Evolutionary conservation across 2,888 invertebrate genomes (phyloP).

Genomic region (Eustalomyia histrio): DNA sequence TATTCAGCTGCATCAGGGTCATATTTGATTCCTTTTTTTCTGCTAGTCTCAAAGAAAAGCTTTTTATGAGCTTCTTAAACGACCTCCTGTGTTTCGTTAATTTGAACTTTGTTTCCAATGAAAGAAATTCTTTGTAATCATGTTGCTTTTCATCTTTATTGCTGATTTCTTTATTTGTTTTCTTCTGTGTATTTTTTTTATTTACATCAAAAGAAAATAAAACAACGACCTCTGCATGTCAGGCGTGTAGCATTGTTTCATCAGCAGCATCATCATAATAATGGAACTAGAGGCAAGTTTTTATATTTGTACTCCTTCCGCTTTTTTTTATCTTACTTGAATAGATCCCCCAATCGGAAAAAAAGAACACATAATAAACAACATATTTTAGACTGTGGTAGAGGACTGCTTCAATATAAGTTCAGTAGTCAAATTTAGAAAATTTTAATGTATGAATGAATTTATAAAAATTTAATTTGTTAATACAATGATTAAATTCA

Average conservation of each 20-base stretch:
- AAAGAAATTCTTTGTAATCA: neutral
- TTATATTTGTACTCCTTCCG: neutral
- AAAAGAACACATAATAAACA: too few species aligned
- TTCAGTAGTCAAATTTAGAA: too few species aligned
- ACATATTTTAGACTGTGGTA: too few species aligned
- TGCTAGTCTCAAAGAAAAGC: neutral
- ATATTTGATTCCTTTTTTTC: neutral
- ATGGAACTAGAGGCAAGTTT: neutral
- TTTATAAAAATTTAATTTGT: too few species aligned
- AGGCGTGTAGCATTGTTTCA: neutral
- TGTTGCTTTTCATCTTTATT: constrained; percentile 13
- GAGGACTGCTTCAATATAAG: too few species aligned
- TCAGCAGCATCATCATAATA: neutral
- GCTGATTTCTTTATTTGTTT: neutral
- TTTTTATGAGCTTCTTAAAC: constrained; percentile 5
- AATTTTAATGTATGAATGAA: too few species aligned
- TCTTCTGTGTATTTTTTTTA: too few species aligned
- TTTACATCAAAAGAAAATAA: constrained; percentile 2
- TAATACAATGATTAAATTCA: too few species aligned
- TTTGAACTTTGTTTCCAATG: constrained; percentile 13
- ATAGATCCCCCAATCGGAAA: neutral
- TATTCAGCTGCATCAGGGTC: constrained; percentile 7
- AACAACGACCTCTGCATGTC: constrained; percentile 11
- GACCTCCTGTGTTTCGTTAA: neutral
- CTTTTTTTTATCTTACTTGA: neutral